phyloP scores from a whole-genome alignment of 1,140 invertebrate species.

The Lucilia sericata region DNA sequence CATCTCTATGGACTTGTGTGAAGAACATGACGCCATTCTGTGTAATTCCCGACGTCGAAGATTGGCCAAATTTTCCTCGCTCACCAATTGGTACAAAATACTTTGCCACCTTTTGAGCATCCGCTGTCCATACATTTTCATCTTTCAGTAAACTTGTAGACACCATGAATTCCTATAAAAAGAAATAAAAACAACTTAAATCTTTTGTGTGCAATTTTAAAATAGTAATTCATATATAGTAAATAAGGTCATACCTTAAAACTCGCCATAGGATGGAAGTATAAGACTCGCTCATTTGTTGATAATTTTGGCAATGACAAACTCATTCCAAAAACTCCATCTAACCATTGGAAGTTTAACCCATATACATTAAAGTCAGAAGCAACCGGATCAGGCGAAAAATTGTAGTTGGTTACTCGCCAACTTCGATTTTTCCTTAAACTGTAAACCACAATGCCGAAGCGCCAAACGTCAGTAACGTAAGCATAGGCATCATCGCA shows the following conservation, averaged over 20 bases:
- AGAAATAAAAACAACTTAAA: too few species aligned
- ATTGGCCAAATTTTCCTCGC: constrained; percentile 74
- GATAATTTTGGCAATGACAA: constrained; percentile 70
- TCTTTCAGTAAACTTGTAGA: constrained; percentile 75
- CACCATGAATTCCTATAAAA: constrained; percentile 76
- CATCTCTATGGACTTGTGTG: constrained; percentile 79
- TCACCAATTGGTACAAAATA: constrained; percentile 75
- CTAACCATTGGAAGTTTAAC: constrained; percentile 83
- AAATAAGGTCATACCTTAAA: constrained; percentile 67
- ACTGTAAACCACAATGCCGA: constrained; percentile 78
- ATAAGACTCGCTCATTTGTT: constrained; percentile 74
- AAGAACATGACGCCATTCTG: constrained; percentile 81
- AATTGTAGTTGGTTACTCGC: constrained; percentile 79
- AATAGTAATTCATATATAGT: too few species aligned
- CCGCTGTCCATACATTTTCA: constrained; percentile 70
- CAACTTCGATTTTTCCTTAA: constrained; percentile 76
- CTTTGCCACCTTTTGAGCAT: constrained; percentile 67
- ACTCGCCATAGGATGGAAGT: constrained; percentile 85
- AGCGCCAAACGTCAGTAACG: constrained; percentile 81
- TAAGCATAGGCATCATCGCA: constrained; percentile 79
- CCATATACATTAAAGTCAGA: constrained; percentile 78
- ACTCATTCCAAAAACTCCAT: constrained; percentile 83
- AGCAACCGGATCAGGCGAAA: constrained; percentile 81
- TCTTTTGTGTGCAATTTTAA: too few species aligned
- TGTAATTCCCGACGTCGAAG: constrained; percentile 79